These are phyloP conservation scores for Rapana venosa DNA, from an alignment of 2,888 invertebrate genomes.

Conservation along the genomic window DNA sequence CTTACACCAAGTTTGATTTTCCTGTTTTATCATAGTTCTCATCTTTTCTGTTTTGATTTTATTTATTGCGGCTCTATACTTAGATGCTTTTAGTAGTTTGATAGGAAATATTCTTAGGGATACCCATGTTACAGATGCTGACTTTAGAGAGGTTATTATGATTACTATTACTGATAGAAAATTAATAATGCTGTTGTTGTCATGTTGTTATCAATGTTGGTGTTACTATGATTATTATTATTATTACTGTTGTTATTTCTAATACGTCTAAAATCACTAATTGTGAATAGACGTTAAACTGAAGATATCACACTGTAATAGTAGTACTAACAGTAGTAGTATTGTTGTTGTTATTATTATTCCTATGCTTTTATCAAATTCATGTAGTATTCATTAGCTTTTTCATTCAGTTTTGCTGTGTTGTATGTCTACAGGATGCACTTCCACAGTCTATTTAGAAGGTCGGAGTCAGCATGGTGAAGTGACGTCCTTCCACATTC, in stretches of 20 bases:
- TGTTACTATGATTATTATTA: not conserved
- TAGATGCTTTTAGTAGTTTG: too few relatives aligned
- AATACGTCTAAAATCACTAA: too few relatives aligned
- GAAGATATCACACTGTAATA: not conserved
- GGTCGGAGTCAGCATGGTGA: not conserved
- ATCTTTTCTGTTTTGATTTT: too few relatives aligned
- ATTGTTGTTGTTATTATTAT: not conserved
- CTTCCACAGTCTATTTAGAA: not conserved
- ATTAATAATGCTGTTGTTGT: not conserved
- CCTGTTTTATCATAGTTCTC: too few relatives aligned
- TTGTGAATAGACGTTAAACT: too few relatives aligned
- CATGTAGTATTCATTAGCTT: too few relatives aligned
- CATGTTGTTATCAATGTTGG: not conserved
- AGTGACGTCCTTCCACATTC: not conserved
- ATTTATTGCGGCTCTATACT: too few relatives aligned
- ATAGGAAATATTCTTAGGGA: too few relatives aligned
- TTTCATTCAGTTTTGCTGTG: not conserved
- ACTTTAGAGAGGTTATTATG: not conserved
- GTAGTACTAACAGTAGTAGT: not conserved
- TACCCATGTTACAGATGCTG: too few relatives aligned
- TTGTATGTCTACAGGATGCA: not conserved
- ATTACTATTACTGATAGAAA: not conserved
- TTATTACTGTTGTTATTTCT: not conserved
- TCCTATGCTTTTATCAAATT: not conserved
- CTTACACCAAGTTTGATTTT: too few relatives aligned